These are phyloP conservation scores for Hippopotamus amphibius DNA, from an alignment of 2,113 vertebrate genomes.

Conservation along the genomic window DNA sequence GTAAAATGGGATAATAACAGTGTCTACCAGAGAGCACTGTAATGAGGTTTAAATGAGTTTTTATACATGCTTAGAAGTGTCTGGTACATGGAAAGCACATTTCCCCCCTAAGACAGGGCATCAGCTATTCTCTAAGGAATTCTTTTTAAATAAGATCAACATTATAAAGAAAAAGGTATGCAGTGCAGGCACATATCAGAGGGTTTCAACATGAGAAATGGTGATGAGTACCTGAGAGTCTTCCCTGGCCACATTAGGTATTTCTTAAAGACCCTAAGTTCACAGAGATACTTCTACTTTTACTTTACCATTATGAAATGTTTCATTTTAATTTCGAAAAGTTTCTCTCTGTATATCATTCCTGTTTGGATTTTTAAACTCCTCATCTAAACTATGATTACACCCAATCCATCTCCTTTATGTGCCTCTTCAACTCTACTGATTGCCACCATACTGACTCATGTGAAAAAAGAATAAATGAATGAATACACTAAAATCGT, in stretches of 20 bases:
- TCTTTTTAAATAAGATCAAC: not conserved
- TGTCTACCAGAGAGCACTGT: not conserved
- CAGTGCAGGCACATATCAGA: not conserved
- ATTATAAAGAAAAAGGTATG: not conserved
- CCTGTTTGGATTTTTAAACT: not conserved
- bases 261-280: not conserved
- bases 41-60: slow-evolving; percentile 7
- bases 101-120: not conserved
- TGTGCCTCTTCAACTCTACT: not conserved
- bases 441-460: not conserved
- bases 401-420: not conserved
- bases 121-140: not conserved
- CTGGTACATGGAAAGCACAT: not conserved
- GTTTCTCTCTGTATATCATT: not conserved
- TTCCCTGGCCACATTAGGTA: not conserved
- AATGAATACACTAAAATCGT: not conserved
- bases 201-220: not conserved
- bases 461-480: not conserved
- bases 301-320: not conserved
- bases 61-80: not conserved
- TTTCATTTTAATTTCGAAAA: slow-evolving; percentile 18
- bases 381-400: not conserved
- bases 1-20: not conserved
- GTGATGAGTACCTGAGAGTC: not conserved
- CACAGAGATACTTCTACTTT: not conserved